phyloP scores from a whole-genome alignment of 2,797 vertebrate genomes.

The Neomorphus geoffroyi region DNA sequence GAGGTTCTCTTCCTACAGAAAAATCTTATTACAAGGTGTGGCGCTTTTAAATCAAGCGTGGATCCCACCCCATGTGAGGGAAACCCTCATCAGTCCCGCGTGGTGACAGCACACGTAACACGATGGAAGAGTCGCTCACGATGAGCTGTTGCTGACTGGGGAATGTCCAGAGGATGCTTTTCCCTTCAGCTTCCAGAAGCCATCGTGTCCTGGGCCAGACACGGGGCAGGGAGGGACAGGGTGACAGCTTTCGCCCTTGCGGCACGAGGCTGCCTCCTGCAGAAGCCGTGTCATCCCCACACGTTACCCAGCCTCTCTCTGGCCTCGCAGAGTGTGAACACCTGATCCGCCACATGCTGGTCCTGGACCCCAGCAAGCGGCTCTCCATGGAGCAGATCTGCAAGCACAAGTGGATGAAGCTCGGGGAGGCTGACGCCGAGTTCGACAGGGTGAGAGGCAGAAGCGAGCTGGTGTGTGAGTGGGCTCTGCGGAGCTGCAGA shows the following conservation, averaged over 20 bases:
- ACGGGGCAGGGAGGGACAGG: not conserved
- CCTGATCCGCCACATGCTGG: constrained; percentile 97
- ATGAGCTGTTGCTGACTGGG: not conserved
- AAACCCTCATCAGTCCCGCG: not conserved
- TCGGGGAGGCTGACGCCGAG: constrained; percentile 90
- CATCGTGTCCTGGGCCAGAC: accelerated
- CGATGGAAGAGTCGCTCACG: accelerated
- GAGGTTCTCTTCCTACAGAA: not conserved
- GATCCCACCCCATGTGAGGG: accelerated
- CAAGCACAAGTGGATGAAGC: constrained; percentile 99
- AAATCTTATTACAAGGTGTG: accelerated
- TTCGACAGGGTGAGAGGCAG: constrained; percentile 89
- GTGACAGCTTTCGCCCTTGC: not conserved
- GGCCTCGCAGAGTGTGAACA: constrained; percentile 92
- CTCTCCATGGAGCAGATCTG: constrained; percentile 99
- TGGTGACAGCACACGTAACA: accelerated
- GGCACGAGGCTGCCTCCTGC: accelerated
- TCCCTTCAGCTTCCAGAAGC: not conserved
- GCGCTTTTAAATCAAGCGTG: not conserved
- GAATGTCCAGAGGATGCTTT: not conserved
- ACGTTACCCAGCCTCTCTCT: not conserved
- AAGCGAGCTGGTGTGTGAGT: accelerated
- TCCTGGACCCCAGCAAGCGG: constrained; percentile 93
- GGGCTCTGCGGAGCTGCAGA: not conserved
- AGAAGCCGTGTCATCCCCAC: accelerated